These are phyloP conservation scores for Macrochelys suwanniensis DNA, from an alignment of 2,797 vertebrate genomes.

Conservation along the genomic window DNA sequence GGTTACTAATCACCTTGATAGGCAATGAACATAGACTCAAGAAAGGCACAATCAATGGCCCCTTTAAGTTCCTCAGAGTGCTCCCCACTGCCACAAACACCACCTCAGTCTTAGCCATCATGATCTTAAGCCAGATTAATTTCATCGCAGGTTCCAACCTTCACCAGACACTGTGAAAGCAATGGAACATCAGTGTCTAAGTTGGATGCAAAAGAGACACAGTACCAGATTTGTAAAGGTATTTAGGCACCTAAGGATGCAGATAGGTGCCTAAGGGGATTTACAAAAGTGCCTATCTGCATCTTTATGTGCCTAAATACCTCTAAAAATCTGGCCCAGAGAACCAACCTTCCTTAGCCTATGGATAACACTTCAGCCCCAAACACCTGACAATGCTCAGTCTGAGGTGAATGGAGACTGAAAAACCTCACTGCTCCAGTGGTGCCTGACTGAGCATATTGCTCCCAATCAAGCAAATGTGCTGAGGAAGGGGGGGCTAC, in stretches of 20 bases:
- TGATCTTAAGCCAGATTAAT: background rate
- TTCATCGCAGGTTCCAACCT: background rate
- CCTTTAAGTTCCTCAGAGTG: background rate
- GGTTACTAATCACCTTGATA: background rate
- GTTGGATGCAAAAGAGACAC: background rate
- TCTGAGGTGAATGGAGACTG: too few relatives aligned
- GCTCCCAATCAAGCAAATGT: too few relatives aligned
- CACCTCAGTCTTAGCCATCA: background rate
- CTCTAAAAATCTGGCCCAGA: too few relatives aligned
- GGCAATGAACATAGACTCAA: background rate
- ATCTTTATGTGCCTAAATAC: too few relatives aligned
- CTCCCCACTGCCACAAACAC: background rate
- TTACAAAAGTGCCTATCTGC: too few relatives aligned
- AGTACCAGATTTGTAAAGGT: background rate
- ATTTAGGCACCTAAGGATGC: background rate
- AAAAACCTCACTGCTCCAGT: too few relatives aligned
- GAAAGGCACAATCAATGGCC: fast-evolving
- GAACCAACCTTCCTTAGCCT: too few relatives aligned
- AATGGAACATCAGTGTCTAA: background rate
- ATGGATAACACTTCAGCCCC: too few relatives aligned
- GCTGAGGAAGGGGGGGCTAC: too few relatives aligned
- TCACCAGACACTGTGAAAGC: background rate
- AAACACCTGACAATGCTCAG: too few relatives aligned
- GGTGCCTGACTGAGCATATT: too few relatives aligned
- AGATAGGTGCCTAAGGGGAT: too few relatives aligned